A percentile compares a stretch with the other conserved stretches of the same genome.
Conservation (phyloP, 2,888 invertebrate genomes). For the Luffia ferchaultella region DNA sequence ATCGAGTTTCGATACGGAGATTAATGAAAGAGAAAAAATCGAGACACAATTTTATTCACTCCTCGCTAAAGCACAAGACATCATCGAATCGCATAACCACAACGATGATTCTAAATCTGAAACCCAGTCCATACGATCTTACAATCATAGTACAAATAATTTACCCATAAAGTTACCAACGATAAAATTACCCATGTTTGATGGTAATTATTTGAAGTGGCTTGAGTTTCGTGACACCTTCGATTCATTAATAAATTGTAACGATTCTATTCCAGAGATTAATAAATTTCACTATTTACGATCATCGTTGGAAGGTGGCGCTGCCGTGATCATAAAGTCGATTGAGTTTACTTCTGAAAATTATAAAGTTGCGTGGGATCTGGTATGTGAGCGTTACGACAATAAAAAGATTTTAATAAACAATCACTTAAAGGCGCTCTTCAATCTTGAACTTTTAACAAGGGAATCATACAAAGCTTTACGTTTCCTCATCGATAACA, state of each 20-base stretch:
- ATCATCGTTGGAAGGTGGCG: conserved; percentile 5
- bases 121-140: neutral
- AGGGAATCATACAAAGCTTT: conserved; percentile 9
- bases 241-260: conserved; percentile 5
- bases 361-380: conserved; percentile 5
- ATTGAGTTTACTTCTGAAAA: conserved; percentile 3
- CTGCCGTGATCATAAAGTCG: neutral
- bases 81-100: neutral
- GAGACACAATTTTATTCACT: neutral
- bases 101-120: neutral
- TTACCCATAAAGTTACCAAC: neutral
- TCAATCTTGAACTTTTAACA: conserved; percentile 9
- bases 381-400: conserved; percentile 2
- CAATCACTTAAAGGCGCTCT: conserved; percentile 13
- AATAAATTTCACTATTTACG: conserved; percentile 7
- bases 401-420: conserved; percentile 10
- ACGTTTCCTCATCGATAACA: no score
- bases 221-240: conserved; percentile 7
- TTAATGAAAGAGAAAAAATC: neutral
- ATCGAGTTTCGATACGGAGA: neutral
- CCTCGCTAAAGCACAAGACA: neutral
- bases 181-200: conserved; percentile 5
- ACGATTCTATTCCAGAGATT: neutral
- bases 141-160: neutral
- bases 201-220: conserved; percentile 6